Evolutionary conservation across 2,797 vertebrate genomes (phyloP).

Genomic region (Enteromius viviparus): DNA sequence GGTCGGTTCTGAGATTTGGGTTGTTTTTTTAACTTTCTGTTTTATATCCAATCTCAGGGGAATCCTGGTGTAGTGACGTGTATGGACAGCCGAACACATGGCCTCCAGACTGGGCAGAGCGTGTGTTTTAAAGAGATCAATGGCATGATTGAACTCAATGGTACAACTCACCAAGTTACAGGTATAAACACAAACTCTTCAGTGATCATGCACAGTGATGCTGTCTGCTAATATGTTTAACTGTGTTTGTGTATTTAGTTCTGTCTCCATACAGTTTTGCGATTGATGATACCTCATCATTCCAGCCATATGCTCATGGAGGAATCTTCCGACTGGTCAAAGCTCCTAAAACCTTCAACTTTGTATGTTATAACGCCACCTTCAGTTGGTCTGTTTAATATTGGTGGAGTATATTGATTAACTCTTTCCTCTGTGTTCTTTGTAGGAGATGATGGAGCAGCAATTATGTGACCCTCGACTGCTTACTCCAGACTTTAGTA

Average conservation of each 20-base stretch:
- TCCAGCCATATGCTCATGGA: slow-evolving; percentile 90
- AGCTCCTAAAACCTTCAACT: slow-evolving; percentile 85
- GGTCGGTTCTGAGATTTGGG: background rate
- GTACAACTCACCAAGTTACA: slow-evolving; percentile 80
- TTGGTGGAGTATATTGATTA: background rate
- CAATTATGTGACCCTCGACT: slow-evolving; percentile 88
- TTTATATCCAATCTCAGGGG: slow-evolving; percentile 72
- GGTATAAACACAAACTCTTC: slow-evolving; percentile 68
- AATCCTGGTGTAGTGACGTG: slow-evolving; percentile 92
- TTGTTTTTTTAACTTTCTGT: slow-evolving; percentile 21
- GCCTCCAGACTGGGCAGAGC: slow-evolving; percentile 91
- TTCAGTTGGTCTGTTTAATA: background rate
- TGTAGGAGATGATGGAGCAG: slow-evolving; percentile 86
- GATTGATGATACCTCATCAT: slow-evolving; percentile 88
- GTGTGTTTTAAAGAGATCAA: slow-evolving; percentile 92
- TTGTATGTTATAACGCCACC: slow-evolving; percentile 82
- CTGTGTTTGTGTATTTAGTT: slow-evolving; percentile 75
- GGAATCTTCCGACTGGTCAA: slow-evolving; percentile 93
- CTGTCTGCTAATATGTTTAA: slow-evolving; percentile 11
- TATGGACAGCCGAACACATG: slow-evolving; percentile 93
- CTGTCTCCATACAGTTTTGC: slow-evolving; percentile 92
- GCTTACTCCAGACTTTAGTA: slow-evolving; percentile 91
- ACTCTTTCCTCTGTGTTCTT: slow-evolving; percentile 39
- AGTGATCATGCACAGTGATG: slow-evolving; percentile 47
- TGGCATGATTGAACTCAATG: slow-evolving; percentile 91